Conservation (phyloP, 35 echinoderm and acorn worm genomes). For the Ophioderma brevispina region DNA sequence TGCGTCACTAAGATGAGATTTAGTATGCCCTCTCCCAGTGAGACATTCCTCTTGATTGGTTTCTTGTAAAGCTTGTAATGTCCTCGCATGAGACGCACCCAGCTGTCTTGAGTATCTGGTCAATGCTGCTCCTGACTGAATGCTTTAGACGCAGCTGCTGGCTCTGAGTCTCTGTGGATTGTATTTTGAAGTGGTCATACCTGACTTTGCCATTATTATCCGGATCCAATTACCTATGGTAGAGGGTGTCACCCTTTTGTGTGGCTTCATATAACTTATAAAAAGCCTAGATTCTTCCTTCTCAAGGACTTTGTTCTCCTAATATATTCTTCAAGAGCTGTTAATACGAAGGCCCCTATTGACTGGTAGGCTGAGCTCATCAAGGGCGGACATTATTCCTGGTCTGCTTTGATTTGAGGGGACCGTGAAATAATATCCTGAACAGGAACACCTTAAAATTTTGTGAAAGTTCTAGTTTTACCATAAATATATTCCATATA, state of each 20-base stretch:
- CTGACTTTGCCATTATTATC: slow-evolving; percentile 24
- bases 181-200: slow-evolving; percentile 27
- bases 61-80: too few relatives aligned
- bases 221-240: slow-evolving; percentile 46
- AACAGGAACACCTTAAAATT: too few relatives aligned
- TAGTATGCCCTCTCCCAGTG: too few relatives aligned
- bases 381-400: neutral
- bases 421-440: neutral
- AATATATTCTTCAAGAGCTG: slow-evolving; percentile 23
- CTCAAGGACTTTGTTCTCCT: slow-evolving; percentile 19
- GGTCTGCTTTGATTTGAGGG: slow-evolving; percentile 48
- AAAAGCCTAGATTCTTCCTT: slow-evolving; percentile 26
- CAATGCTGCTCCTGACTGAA: neutral
- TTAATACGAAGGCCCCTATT: slow-evolving; percentile 45
- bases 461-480: too few relatives aligned
- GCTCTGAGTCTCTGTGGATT: slow-evolving; percentile 20
- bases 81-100: too few relatives aligned
- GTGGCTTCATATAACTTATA: slow-evolving; percentile 54
- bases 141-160: slow-evolving; percentile 37
- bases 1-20: too few relatives aligned
- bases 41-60: too few relatives aligned
- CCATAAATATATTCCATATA: too few relatives aligned
- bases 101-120: too few relatives aligned
- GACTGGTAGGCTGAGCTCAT: slow-evolving; percentile 33
- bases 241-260: slow-evolving; percentile 12